Evolutionary conservation across 2,113 vertebrate species (phyloP).

Genomic region (Sisor rabdophorus): DNA sequence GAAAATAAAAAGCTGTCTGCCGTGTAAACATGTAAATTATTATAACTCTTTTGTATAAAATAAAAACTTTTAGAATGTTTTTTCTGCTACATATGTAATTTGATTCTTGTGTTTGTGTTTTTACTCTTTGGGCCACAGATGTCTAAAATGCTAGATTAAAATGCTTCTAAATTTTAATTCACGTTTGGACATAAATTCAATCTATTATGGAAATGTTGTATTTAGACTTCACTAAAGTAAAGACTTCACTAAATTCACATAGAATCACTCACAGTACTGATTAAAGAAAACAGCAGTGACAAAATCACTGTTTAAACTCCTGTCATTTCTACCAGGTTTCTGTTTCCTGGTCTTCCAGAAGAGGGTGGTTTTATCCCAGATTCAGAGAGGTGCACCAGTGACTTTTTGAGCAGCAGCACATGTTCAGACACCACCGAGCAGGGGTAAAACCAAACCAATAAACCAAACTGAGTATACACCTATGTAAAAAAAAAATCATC

Average conservation of each 20-base stretch:
- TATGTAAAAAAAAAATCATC: neutral
- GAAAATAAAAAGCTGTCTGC: too few relatives aligned
- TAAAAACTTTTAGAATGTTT: too few relatives aligned
- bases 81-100: too few relatives aligned
- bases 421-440: constrained; percentile 71
- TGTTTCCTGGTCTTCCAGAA: constrained; percentile 90
- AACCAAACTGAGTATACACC: neutral
- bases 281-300: neutral
- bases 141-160: neutral
- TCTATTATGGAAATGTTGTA: neutral
- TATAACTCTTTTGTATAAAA: too few relatives aligned
- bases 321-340: constrained; percentile 73
- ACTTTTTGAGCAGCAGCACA: constrained; percentile 60
- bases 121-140: neutral
- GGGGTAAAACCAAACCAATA: constrained; percentile 62
- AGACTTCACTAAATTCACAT: too few relatives aligned
- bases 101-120: neutral
- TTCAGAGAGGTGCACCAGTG: constrained; percentile 63
- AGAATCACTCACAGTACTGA: neutral
- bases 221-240: neutral
- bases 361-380: constrained; percentile 84
- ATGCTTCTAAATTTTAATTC: neutral
- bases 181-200: too few relatives aligned
- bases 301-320: neutral
- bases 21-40: too few relatives aligned